Evolutionary conservation across 2,888 invertebrate species (phyloP).

Genomic region (Cheilosia grossa): DNA sequence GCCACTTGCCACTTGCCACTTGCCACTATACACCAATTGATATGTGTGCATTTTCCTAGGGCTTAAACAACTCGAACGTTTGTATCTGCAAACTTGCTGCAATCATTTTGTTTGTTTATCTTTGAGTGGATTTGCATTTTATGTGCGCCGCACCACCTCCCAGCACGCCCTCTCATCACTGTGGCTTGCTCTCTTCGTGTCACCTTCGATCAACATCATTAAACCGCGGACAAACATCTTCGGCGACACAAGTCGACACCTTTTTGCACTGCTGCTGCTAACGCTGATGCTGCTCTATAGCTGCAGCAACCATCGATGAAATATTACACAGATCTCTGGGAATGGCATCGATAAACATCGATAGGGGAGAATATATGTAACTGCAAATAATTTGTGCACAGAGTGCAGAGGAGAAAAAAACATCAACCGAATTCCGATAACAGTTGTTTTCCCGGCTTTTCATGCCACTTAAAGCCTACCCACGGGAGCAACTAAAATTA

Average conservation of each 20-base stretch:
- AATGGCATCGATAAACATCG: slow-evolving; percentile 70
- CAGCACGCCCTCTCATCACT: neutral
- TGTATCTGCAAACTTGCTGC: slow-evolving; percentile 36
- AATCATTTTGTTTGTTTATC: slow-evolving; percentile 69
- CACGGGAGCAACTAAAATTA: slow-evolving; percentile 75
- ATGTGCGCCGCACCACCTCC: slow-evolving; percentile 20
- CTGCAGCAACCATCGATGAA: slow-evolving; percentile 49
- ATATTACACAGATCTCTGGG: slow-evolving; percentile 61
- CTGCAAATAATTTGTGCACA: slow-evolving; percentile 51
- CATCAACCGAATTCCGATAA: slow-evolving; percentile 61
- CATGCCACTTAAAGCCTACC: slow-evolving; percentile 75
- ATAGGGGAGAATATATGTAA: slow-evolving; percentile 15
- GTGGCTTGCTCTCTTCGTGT: slow-evolving; percentile 32
- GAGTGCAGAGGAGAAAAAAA: neutral
- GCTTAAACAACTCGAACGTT: slow-evolving; percentile 31
- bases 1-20: neutral
- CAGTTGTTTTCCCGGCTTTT: slow-evolving; percentile 74
- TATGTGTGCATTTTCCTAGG: slow-evolving; percentile 9
- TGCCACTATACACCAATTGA: slow-evolving; percentile 2
- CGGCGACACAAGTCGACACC: slow-evolving; percentile 52
- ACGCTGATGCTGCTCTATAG: neutral
- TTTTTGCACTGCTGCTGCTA: slow-evolving; percentile 32
- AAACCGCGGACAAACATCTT: slow-evolving; percentile 46
- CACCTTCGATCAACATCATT: slow-evolving; percentile 65
- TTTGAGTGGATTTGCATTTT: slow-evolving; percentile 54